These are phyloP conservation scores for Xerus inauris DNA, from an alignment of 2,113 vertebrate genomes.

Conservation along the genomic window DNA sequence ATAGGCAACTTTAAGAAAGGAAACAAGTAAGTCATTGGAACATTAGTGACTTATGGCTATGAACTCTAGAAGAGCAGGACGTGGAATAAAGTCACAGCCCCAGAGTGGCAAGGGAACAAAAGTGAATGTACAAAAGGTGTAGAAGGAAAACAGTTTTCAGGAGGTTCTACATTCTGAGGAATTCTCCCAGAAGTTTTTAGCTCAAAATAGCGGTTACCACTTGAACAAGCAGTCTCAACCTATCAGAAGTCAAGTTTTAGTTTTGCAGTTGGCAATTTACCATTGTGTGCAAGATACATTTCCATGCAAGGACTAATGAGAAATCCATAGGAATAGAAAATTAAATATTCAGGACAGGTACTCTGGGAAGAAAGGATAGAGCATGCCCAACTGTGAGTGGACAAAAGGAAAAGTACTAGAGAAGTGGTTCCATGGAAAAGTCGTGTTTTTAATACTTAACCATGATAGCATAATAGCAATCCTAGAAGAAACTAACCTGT, in stretches of 20 bases:
- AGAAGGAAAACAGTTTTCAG: background rate
- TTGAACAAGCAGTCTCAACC: background rate
- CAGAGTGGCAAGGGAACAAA: background rate
- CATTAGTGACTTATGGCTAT: background rate
- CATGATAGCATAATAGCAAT: accelerated
- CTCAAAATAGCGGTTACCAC: background rate
- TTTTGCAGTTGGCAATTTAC: background rate
- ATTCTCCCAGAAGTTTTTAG: background rate
- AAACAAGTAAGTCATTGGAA: too few species aligned
- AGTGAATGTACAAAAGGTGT: background rate
- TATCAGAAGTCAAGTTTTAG: background rate
- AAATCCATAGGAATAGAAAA: background rate
- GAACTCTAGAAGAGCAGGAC: background rate
- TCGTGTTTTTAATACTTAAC: background rate
- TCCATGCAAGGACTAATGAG: background rate
- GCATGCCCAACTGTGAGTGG: accelerated
- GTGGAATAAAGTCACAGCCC: background rate
- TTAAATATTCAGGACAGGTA: background rate
- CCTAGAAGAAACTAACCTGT: background rate
- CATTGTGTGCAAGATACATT: background rate
- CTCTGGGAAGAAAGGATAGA: background rate
- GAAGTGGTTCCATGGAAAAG: background rate
- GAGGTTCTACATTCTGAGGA: background rate
- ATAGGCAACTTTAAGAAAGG: background rate
- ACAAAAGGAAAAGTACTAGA: background rate